These are phyloP conservation scores for Reticulitermes lucifugus DNA, from an alignment of 2,888 invertebrate genomes.

Conservation along the genomic window DNA sequence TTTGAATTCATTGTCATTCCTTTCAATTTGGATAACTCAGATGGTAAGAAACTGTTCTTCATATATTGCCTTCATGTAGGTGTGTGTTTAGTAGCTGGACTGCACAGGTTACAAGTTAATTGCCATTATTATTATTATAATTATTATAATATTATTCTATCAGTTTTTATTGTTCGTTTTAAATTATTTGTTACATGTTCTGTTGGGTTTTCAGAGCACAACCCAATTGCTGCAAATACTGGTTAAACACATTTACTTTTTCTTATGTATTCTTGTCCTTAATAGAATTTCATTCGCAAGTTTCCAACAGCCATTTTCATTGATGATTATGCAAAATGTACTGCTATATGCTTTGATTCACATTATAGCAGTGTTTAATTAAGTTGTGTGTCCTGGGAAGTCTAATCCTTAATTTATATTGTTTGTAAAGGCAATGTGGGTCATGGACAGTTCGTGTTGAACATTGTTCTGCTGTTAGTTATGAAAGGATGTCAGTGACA, in stretches of 20 bases:
- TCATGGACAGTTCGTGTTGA: no score
- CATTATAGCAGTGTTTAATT: no score
- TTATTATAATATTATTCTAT: slow-evolving; percentile 43
- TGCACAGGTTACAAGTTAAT: slow-evolving; percentile 48
- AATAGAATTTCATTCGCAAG: slow-evolving; percentile 8
- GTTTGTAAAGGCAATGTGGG: no score
- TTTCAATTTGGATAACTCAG: slow-evolving; percentile 56
- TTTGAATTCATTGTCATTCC: slow-evolving; percentile 34
- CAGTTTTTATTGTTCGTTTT: background rate
- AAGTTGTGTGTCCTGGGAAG: no score
- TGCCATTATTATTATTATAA: slow-evolving; percentile 45
- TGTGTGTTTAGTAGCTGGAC: slow-evolving; percentile 51
- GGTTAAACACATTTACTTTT: slow-evolving; percentile 14
- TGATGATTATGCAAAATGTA: background rate
- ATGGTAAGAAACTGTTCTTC: slow-evolving; percentile 66
- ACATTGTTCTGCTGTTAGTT: no score
- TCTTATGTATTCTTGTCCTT: slow-evolving; percentile 20
- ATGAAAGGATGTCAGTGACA: no score
- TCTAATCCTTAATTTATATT: no score
- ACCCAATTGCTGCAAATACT: slow-evolving; percentile 19
- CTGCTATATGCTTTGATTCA: no score
- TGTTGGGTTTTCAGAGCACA: slow-evolving; percentile 43
- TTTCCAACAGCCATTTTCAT: slow-evolving; percentile 31
- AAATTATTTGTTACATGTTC: slow-evolving; percentile 32
- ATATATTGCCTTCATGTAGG: slow-evolving; percentile 57